Conservation (phyloP, 37 sponge, comb jelly and placozoan genomes). For the Cladorhizidae sp. region DNA sequence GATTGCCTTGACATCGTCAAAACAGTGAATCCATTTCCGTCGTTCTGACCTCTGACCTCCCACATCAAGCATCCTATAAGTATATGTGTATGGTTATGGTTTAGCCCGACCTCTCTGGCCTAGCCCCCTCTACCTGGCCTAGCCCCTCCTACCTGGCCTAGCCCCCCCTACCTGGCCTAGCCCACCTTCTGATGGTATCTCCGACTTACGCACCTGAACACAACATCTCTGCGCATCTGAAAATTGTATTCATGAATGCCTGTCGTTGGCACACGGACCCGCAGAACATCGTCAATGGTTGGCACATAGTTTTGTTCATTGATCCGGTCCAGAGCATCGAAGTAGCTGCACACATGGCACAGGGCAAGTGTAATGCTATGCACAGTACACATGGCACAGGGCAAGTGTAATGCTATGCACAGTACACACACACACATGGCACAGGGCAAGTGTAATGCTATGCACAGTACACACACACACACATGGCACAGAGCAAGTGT, state of each 20-base stretch:
- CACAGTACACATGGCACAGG: too few species aligned
- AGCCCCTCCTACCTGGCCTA: too few species aligned
- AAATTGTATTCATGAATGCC: slow-evolving; percentile 93
- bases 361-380: background rate
- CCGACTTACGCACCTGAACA: slow-evolving; percentile 78
- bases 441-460: too few species aligned
- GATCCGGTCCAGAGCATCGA: slow-evolving; percentile 82
- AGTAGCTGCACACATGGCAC: slow-evolving; percentile 70
- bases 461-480: too few species aligned
- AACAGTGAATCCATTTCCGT: slow-evolving; percentile 98
- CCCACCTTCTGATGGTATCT: background rate
- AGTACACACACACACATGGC: too few species aligned
- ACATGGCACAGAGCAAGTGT: too few species aligned
- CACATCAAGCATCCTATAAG: slow-evolving; percentile 95
- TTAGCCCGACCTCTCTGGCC: background rate
- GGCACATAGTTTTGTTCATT: slow-evolving; percentile 71
- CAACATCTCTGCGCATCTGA: slow-evolving; percentile 75
- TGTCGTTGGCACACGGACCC: slow-evolving; percentile 92
- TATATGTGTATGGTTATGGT: background rate
- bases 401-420: too few species aligned
- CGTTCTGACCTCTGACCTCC: slow-evolving; percentile 99
- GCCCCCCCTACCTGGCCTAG: too few species aligned
- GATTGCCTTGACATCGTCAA: slow-evolving; percentile 94
- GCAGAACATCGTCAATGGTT: slow-evolving; percentile 84
- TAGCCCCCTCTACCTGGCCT: too few species aligned